These are phyloP conservation scores for Ennomos quercinarius DNA, from an alignment of 2,888 invertebrate species.

Conservation along the genomic window DNA sequence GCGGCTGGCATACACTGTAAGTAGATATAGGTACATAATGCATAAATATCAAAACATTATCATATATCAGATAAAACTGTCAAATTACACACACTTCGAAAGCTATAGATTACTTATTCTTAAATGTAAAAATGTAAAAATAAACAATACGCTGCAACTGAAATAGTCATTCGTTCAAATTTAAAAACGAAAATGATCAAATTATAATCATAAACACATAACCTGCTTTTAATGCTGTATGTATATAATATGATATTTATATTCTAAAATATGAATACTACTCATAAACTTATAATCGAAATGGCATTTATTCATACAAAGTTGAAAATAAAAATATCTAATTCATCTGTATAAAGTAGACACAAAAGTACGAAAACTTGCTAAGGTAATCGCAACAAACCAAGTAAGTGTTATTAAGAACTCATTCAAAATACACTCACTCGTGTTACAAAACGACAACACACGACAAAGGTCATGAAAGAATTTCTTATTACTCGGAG, in stretches of 20 bases:
- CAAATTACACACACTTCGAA: no score
- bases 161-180: no score
- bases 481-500: constrained; percentile 29
- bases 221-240: not conserved
- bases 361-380: constrained; percentile 24
- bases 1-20: no score
- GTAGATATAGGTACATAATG: not conserved
- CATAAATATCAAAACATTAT: not conserved
- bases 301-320: constrained; percentile 21
- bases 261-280: constrained; percentile 17
- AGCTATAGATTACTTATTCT: no score
- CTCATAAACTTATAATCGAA: constrained; percentile 17
- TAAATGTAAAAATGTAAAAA: no score
- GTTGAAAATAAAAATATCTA: constrained; percentile 8
- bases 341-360: constrained; percentile 10
- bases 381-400: constrained; percentile 12
- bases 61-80: no score
- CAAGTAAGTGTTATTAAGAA: constrained; percentile 5
- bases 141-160: no score
- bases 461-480: constrained; percentile 45
- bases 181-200: no score
- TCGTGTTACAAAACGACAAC: constrained; percentile 34
- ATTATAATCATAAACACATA: not conserved
- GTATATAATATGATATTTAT: not conserved
- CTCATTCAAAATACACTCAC: constrained; percentile 44